Conservation (phyloP, 2,797 vertebrate species). For the Rhabdomys pumilio region DNA sequence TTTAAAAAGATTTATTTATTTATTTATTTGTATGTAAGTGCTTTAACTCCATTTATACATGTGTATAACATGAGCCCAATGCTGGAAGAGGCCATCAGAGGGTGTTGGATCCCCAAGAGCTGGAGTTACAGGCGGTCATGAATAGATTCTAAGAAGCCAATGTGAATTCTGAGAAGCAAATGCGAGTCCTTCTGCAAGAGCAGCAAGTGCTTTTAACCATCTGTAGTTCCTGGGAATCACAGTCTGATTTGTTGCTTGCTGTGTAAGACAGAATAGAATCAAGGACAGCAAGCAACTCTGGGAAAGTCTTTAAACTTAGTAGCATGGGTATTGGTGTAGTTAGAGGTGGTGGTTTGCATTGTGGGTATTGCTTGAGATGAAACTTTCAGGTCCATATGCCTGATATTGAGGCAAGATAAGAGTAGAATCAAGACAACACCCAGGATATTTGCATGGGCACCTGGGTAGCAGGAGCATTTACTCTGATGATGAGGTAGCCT, state of each 20-base stretch:
- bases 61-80: too few relatives aligned
- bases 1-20: neutral
- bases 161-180: neutral
- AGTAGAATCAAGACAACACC: neutral
- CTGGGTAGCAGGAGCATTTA: neutral
- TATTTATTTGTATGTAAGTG: neutral
- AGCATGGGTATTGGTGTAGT: neutral
- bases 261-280: neutral
- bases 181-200: neutral
- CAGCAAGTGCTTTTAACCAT: neutral
- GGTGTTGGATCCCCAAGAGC: too few relatives aligned
- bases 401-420: neutral
- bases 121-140: neutral
- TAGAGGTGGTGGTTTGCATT: neutral
- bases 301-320: neutral
- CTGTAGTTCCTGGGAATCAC: neutral
- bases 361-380: neutral
- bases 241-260: conserved; percentile 2
- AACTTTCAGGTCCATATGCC: neutral
- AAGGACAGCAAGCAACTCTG: neutral
- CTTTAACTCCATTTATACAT: neutral
- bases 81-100: neutral
- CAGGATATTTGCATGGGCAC: neutral
- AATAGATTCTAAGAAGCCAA: neutral
- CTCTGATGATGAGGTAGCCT: neutral